These are phyloP conservation scores for Catharus minimus DNA, from an alignment of 2,113 vertebrate species.

Conservation along the genomic window DNA sequence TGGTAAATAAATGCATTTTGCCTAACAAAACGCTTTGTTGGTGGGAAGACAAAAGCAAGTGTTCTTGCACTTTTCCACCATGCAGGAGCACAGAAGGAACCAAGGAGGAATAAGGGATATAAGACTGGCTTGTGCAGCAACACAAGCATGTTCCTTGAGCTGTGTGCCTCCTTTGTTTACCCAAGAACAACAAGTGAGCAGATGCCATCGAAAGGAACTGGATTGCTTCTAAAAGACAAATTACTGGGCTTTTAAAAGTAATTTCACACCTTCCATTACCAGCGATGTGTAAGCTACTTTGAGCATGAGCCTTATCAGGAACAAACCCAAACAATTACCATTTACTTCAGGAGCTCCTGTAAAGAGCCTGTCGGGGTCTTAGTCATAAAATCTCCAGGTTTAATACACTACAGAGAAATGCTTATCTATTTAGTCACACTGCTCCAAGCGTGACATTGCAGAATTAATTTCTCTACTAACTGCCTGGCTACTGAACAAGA, in stretches of 20 bases:
- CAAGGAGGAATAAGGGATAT: neutral
- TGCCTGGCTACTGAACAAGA: neutral
- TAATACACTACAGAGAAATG: constrained; percentile 5
- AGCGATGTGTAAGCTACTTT: neutral
- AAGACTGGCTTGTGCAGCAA: neutral
- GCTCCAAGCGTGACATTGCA: constrained; percentile 24
- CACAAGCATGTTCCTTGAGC: neutral
- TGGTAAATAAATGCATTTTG: neutral
- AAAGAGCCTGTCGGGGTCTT: neutral
- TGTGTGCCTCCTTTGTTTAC: constrained; percentile 1
- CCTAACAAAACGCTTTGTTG: neutral
- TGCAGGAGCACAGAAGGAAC: neutral
- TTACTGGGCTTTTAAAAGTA: constrained; percentile 25
- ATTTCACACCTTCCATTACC: constrained; percentile 35
- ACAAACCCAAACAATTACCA: constrained; percentile 22
- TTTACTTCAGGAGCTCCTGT: constrained; percentile 28
- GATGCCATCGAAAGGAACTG: neutral
- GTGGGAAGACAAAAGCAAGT: neutral
- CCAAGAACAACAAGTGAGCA: neutral
- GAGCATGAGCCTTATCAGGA: neutral
- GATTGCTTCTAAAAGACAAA: constrained; percentile 18
- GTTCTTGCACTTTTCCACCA: neutral
- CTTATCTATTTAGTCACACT: constrained; percentile 44
- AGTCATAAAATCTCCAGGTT: constrained; percentile 42
- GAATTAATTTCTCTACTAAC: constrained; percentile 25